These are phyloP conservation scores for Caenorhabditis zanzibari DNA, from an alignment of 2,888 invertebrate species.

Conservation along the genomic window DNA sequence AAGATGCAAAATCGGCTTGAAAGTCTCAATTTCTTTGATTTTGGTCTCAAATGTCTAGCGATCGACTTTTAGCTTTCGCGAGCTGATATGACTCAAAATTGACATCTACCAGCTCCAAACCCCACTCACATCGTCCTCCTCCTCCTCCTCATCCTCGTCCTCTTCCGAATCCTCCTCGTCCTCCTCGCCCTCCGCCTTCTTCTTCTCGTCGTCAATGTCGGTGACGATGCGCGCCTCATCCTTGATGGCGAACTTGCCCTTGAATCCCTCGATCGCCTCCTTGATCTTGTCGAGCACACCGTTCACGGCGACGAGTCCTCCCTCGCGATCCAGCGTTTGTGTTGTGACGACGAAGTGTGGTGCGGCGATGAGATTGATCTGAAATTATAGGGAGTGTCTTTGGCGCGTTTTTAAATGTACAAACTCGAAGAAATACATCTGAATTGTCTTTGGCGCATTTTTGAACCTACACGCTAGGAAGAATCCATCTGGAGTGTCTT, in stretches of 20 bases:
- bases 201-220: slow-evolving; percentile 96
- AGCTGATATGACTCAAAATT: too few species aligned
- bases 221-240: slow-evolving; percentile 99
- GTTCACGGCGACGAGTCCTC: slow-evolving; percentile 89
- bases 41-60: too few species aligned
- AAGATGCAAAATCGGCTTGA: too few species aligned
- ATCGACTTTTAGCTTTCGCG: too few species aligned
- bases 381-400: background rate
- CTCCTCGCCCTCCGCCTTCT: slow-evolving; percentile 78
- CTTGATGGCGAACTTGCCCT: slow-evolving; percentile 95
- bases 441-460: background rate
- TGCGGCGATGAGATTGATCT: slow-evolving; percentile 97
- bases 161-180: slow-evolving; percentile 76
- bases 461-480: too few species aligned
- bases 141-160: slow-evolving; percentile 79
- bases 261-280: slow-evolving; percentile 89
- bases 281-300: slow-evolving; percentile 93
- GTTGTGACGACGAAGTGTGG: slow-evolving; percentile 99
- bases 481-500: background rate
- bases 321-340: slow-evolving; percentile 93
- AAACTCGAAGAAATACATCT: slow-evolving; percentile 97
- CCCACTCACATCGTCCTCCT: slow-evolving; percentile 66
- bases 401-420: background rate
- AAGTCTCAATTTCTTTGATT: too few species aligned
- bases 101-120: background rate